Evolutionary conservation across 2,113 vertebrate genomes (phyloP).

Genomic region (Ammodytes marinus): DNA sequence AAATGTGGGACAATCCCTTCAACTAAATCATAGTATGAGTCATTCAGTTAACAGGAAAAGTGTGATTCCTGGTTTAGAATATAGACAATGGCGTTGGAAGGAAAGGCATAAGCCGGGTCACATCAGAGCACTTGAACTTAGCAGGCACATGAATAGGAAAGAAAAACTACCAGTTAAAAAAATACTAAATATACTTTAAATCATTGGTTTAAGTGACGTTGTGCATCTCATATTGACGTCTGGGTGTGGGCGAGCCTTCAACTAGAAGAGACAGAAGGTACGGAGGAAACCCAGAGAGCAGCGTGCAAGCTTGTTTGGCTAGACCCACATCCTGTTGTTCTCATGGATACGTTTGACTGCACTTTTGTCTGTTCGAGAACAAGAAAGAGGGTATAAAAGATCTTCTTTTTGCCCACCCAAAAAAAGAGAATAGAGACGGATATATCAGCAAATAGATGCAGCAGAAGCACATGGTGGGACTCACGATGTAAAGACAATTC

Average conservation of each 20-base stretch:
- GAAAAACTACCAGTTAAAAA: constrained; percentile 25
- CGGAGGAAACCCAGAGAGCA: constrained; percentile 65
- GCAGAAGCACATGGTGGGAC: background rate
- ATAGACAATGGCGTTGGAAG: constrained; percentile 18
- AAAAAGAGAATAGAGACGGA: background rate
- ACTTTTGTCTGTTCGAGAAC: constrained; percentile 2
- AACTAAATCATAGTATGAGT: background rate
- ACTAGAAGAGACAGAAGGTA: constrained; percentile 43
- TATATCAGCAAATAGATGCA: background rate
- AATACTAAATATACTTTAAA: constrained; percentile 1
- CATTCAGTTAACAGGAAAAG: background rate
- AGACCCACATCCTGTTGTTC: constrained; percentile 77
- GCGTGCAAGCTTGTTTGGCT: constrained; percentile 45
- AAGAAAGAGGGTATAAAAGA: background rate
- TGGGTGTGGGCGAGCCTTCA: constrained; percentile 12
- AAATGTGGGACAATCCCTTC: background rate
- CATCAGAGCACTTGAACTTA: constrained; percentile 61
- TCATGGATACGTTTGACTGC: constrained; percentile 22
- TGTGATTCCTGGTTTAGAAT: constrained; percentile 22
- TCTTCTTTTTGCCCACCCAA: background rate
- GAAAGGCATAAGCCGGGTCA: constrained; percentile 61
- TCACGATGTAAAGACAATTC: background rate
- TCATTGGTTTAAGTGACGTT: background rate
- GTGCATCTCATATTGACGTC: constrained; percentile 17
- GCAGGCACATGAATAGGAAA: constrained; percentile 18